Evolutionary conservation across 2,888 invertebrate species (phyloP).

Genomic region (Eustalomyia histrio): DNA sequence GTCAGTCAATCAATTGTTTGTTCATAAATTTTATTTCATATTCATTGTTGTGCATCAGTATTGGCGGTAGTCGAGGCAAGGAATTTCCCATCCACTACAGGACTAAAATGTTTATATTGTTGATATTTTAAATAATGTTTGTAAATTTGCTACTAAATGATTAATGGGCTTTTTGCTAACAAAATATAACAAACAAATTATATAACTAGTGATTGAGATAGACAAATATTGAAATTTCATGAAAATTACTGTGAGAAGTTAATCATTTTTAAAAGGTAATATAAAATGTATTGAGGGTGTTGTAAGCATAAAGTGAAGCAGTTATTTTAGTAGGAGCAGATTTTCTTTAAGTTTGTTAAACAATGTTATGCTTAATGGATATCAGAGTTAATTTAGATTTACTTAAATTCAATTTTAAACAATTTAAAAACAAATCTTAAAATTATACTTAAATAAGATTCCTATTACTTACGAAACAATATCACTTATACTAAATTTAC

Average conservation of each 20-base stretch:
- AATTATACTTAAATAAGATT: too few relatives aligned
- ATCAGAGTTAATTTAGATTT: neutral
- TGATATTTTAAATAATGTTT: constrained; percentile 36
- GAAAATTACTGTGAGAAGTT: constrained; percentile 30
- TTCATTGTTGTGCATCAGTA: constrained; percentile 6
- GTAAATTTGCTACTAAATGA: constrained; percentile 44
- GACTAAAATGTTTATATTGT: neutral
- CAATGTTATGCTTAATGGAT: neutral
- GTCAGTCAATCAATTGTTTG: constrained; percentile 53
- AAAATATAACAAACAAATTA: neutral
- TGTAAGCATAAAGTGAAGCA: neutral
- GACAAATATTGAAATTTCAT: constrained; percentile 46
- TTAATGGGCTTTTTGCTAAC: constrained; percentile 38
- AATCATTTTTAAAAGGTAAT: constrained; percentile 17
- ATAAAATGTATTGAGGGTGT: neutral
- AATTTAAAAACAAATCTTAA: too few relatives aligned
- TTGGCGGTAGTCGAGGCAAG: neutral
- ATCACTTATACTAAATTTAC: too few relatives aligned
- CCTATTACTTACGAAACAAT: too few relatives aligned
- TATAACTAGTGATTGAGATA: constrained; percentile 36
- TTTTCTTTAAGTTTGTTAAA: neutral
- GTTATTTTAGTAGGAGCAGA: neutral
- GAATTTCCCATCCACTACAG: neutral
- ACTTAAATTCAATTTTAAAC: too few relatives aligned
- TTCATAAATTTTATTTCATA: constrained; percentile 43